Base-by-base conservation (phyloP, 2,797 vertebrate species). In the Enteromius mattozi region DNA sequence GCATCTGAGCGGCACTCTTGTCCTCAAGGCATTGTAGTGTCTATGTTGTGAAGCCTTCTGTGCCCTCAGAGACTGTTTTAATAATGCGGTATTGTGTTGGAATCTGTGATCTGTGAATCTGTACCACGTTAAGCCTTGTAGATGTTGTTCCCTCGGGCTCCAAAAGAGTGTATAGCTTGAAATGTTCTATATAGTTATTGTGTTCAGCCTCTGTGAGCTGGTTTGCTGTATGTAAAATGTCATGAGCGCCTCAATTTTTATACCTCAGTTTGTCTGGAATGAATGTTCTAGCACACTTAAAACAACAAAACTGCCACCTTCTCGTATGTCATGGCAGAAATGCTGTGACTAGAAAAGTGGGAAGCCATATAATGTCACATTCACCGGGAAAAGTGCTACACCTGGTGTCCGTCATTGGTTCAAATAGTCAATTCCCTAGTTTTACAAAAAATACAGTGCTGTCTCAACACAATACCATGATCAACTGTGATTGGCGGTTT, bases 31-130 rank as follows among this genome's bases (percentile, higher is more conserved):
- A 82, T 27, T 63, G 70, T 8, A 4, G 70, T 35, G 27, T 74
- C 56, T 74, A 59, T 63, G 30, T 65, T 82, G 56, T 82, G 56
- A 82, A 75, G 33, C 56, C 40, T 42, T 81, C 27, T 19, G 13
- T 47, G 54, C 54, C 80, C 42, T 82, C 80, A 65, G 70, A 75
- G 70, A 82, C 80, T 49, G 42, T 65, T 63, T 82, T 74, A 75
- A 65, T 75, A 75, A 75, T 65, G 30, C 54, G 0, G 69, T 21
- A 42, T 51, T 74, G 51, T 72, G 68, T 72, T 74, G 54, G 14
- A 65, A 45, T 65, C 56, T 49, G 40, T 5, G 13, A 61, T 27
- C 27, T 27, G 27, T 27, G 27, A 27, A 27, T 27, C 27, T 74
- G 40, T 24, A 37, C 70, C 56, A 82, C 47, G 63, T 69, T 19